Conservation (phyloP, 2,888 invertebrate genomes). For the Noctua janthe region DNA sequence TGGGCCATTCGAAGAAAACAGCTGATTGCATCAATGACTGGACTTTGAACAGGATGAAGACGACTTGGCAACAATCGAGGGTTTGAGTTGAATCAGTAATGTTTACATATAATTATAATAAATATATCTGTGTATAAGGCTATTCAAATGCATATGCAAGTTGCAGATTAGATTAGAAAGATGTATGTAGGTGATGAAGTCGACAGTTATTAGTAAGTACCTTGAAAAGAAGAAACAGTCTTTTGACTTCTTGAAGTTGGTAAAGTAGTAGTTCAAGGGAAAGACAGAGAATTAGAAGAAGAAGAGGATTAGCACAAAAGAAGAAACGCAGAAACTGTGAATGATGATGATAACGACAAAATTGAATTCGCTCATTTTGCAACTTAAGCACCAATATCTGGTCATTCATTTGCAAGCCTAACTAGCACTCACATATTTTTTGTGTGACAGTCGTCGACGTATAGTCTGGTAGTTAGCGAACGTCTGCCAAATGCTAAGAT, state of each 20-base stretch:
- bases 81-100: conserved; percentile 27
- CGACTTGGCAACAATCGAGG: conserved; percentile 42
- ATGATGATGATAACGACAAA: background rate
- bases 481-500: conserved; percentile 56
- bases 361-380: background rate
- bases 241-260: background rate
- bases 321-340: background rate
- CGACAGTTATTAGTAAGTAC: background rate
- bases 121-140: conserved; percentile 24
- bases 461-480: conserved; percentile 34
- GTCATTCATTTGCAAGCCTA: conserved; percentile 16
- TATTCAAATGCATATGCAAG: conserved; percentile 5
- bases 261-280: background rate
- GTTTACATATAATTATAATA: conserved; percentile 41
- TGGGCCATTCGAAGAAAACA: conserved; percentile 6
- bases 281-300: background rate
- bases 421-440: background rate
- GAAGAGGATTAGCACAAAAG: background rate
- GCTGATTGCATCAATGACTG: conserved; percentile 13
- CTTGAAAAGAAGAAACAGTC: background rate
- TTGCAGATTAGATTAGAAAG: background rate
- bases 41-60: conserved; percentile 48
- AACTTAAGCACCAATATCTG: background rate
- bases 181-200: background rate
- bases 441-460: conserved; percentile 30